These are phyloP conservation scores for Conus betulinus DNA, from an alignment of 1,140 invertebrate species.

Conservation along the genomic window DNA sequence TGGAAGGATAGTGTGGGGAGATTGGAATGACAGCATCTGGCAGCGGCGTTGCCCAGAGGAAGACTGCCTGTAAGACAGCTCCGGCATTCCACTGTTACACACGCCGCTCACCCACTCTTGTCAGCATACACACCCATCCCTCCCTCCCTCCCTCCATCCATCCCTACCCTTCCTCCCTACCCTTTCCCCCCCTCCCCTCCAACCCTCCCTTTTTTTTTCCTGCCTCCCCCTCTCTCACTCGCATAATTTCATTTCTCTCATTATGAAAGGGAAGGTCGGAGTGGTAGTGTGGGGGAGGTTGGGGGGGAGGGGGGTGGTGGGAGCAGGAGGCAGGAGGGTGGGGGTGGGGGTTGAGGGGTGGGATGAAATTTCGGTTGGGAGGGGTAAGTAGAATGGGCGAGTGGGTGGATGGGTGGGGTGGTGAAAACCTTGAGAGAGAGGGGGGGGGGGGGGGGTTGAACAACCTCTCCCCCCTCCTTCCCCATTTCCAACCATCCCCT, in stretches of 20 bases:
- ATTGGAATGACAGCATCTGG: background rate
- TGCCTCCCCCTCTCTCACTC: background rate
- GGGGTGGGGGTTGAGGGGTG: background rate
- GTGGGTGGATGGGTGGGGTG: background rate
- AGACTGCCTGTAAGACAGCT: background rate
- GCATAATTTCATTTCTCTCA: slow-evolving; percentile 49
- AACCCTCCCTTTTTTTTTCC: background rate
- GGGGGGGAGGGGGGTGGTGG: background rate
- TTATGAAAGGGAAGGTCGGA: slow-evolving; percentile 31
- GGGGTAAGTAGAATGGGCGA: background rate
- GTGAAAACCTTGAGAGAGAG: no score
- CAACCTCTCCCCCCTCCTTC: no score
- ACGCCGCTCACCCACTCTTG: background rate
- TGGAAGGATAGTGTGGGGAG: background rate
- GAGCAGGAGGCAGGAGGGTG: background rate
- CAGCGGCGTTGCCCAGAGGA: background rate
- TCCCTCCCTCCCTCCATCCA: background rate
- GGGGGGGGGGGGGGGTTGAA: no score
- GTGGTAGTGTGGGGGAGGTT: background rate
- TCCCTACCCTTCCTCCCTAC: background rate
- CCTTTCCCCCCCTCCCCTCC: slow-evolving; percentile 18
- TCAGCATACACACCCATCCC: background rate
- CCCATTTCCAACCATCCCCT: no score
- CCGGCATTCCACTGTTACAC: background rate
- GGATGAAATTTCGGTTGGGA: background rate